Base-by-base conservation (phyloP, 2,797 vertebrate species). In the Lagocephalus sceleratus region DNA sequence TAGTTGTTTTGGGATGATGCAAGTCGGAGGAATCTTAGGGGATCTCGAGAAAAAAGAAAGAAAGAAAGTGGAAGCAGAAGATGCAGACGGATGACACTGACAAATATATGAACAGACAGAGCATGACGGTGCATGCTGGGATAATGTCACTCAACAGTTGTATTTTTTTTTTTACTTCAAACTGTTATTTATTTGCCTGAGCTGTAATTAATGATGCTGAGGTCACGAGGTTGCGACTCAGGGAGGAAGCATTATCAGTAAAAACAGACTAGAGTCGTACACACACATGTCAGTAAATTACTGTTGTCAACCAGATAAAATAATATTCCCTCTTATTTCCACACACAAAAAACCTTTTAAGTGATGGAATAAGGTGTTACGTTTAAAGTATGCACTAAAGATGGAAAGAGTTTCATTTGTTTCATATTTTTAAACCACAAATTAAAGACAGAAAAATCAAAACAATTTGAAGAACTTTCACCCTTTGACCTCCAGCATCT, bases 161-260 rank as follows among this genome's bases (percentile, higher is more conserved):
- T n/a, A n/a, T 7, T 29, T 10, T 3, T 10, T 10, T 10, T 10
- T 62, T 63, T 47, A 68, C 47, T 6, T 29, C 57, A 46, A 41
- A 35, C 60, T 57, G 71, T 65, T 79, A 71, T 76, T 82, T 79
- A 77, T 85, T 83, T 81, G 68, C 68, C 20, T 56, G 71, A 56
- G 63, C 64, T 61, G 44, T 65, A 70, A 81, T 71, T 79, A 77
- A 83, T 78, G 83, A 73, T 5, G 21, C 29, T 38, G 54, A 46
- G 74, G 76, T 64, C 74, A 56, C 0, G 25, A 62, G 71, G 64
- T 59, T 46, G 49, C 51, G 71, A 74, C 52, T 73, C 41, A 19
- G 52, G 46, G 54, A 71, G 68, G 60, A 77, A 56, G 51, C 35
- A 1, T 65, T 57, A 71, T 71, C 71, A 73, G 71, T 68, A 57